A percentile compares a stretch with the other conserved stretches of the same genome.
phyloP scores from a whole-genome alignment of 2,797 vertebrate species.

The Enteromius trimaculatus region DNA sequence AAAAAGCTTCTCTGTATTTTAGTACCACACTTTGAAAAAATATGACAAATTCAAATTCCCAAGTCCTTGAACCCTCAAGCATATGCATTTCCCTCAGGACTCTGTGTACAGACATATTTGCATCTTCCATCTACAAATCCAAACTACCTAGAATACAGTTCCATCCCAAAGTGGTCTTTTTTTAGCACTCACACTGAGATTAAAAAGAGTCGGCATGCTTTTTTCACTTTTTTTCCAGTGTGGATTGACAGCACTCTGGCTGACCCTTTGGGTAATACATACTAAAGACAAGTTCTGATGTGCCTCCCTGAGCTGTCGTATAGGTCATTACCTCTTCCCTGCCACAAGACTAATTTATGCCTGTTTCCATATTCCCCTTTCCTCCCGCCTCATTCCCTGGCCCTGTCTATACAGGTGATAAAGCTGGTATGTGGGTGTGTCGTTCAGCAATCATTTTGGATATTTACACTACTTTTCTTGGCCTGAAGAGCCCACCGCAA shows the following conservation, averaged over 20 bases:
- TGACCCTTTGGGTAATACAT: conserved; percentile 56
- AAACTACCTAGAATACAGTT: conserved; percentile 32
- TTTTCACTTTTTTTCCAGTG: conserved; percentile 1
- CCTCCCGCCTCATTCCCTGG: background rate
- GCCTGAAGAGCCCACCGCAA: conserved; percentile 2
- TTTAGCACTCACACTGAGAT: conserved; percentile 45
- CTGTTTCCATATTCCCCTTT: conserved; percentile 45
- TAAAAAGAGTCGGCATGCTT: conserved; percentile 30
- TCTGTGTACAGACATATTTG: background rate
- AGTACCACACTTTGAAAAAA: background rate
- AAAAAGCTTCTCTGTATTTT: background rate
- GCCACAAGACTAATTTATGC: conserved; percentile 57
- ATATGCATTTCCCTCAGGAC: background rate
- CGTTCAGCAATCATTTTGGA: conserved; percentile 28
- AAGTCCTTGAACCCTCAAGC: background rate
- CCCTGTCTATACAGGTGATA: conserved; percentile 35
- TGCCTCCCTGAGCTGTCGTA: conserved; percentile 57
- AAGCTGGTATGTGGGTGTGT: conserved; percentile 43
- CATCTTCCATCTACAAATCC: conserved; percentile 6
- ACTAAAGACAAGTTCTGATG: conserved; percentile 73
- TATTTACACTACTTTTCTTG: conserved; percentile 34
- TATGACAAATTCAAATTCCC: background rate
- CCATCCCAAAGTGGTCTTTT: conserved; percentile 9
- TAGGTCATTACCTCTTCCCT: conserved; percentile 52
- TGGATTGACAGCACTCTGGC: conserved; percentile 59